Evolutionary conservation across 1,140 invertebrate genomes (phyloP).

Genomic region (Rhagoletis pomonella): DNA sequence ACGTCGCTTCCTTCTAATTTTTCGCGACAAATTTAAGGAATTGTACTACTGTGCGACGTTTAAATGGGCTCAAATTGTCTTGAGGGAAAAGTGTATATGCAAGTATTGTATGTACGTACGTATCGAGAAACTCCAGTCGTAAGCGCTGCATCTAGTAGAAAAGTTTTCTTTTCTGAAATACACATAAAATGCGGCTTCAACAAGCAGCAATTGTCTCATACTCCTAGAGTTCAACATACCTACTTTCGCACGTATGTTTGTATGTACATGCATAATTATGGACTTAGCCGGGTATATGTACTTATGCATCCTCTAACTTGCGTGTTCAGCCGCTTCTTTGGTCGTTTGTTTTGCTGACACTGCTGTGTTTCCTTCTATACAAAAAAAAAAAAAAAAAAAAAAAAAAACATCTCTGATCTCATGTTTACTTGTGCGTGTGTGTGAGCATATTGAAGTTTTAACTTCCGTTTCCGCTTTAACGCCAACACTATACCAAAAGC

Average conservation of each 20-base stretch:
- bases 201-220: too few relatives aligned
- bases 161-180: conserved; percentile 41
- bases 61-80: conserved; percentile 27
- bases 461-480: conserved; percentile 45
- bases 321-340: neutral
- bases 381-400: too few relatives aligned
- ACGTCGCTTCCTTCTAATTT: too few relatives aligned
- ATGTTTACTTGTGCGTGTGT: neutral
- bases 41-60: neutral
- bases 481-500: conserved; percentile 26
- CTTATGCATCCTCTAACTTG: neutral
- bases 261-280: too few relatives aligned
- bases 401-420: too few relatives aligned
- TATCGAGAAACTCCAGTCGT: too few relatives aligned
- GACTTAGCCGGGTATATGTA: too few relatives aligned
- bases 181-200: too few relatives aligned
- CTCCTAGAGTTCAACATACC: too few relatives aligned
- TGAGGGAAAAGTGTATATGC: neutral
- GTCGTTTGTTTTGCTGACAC: conserved; percentile 3
- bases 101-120: neutral
- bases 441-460: conserved; percentile 34
- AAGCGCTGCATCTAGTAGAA: neutral
- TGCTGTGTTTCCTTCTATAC: neutral
- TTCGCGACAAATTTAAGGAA: too few relatives aligned
- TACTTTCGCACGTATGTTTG: too few relatives aligned